A percentile compares a stretch with the other conserved stretches of the same genome.
These are phyloP conservation scores for Campoplex nolae DNA, from an alignment of 2,888 invertebrate species.

Conservation along the genomic window DNA sequence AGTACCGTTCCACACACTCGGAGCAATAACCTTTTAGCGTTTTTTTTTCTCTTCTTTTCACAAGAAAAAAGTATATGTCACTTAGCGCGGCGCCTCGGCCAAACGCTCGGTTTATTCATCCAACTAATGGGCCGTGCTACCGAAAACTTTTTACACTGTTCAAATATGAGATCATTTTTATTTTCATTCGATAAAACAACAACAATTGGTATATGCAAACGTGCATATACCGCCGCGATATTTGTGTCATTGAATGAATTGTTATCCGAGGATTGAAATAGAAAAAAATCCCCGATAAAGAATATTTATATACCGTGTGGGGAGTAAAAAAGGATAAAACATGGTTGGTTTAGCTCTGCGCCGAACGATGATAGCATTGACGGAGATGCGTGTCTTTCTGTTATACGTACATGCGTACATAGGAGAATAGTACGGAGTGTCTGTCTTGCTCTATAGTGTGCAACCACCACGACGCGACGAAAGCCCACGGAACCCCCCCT, in stretches of 20 bases:
- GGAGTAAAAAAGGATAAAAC: neutral
- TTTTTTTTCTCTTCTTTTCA: conserved; percentile 4
- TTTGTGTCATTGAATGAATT: neutral
- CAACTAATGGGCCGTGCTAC: neutral
- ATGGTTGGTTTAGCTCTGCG: neutral
- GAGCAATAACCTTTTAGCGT: conserved; percentile 56
- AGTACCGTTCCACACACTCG: conserved; percentile 11
- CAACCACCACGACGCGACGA: conserved; percentile 45
- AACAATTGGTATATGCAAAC: too few relatives aligned
- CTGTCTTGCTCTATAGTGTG: conserved; percentile 20
- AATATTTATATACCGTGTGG: neutral
- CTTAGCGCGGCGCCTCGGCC: conserved; percentile 30
- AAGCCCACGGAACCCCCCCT: conserved; percentile 38
- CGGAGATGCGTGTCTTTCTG: conserved; percentile 1
- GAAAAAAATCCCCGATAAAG: neutral
- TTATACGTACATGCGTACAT: neutral
- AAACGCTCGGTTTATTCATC: conserved; percentile 20
- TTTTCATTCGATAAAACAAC: neutral
- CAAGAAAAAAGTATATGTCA: conserved; percentile 33
- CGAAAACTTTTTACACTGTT: neutral
- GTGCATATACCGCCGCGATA: neutral
- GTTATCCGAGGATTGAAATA: neutral
- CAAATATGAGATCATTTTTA: neutral
- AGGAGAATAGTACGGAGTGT: neutral
- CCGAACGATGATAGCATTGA: neutral